Base-by-base conservation (phyloP, 2,797 vertebrate genomes). In the Sparus aurata region DNA sequence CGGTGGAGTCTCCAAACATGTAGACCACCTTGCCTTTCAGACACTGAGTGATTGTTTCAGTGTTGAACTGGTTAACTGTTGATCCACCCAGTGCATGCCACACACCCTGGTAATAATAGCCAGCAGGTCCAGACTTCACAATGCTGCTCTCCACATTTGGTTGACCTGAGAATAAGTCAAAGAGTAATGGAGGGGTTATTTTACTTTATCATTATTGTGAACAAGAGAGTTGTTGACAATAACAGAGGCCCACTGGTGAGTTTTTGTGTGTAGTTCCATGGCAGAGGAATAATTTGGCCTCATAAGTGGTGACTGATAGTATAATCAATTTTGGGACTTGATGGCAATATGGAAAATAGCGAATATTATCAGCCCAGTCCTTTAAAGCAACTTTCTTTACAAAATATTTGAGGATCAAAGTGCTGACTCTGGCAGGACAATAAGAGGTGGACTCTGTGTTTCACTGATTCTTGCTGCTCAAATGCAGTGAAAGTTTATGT, bases 1-100 rank as follows among this genome's bases (percentile, higher is more conserved):
- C 93, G 50, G 97, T 98, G 66, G 97, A 98, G 85, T 99, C 97
- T 87, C 97, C 97, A 79, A 96, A 97, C 80, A 98, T 91, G 90
- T 97, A 89, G 34, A 99, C 84, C 71, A 93, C 75, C 89, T 97
- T 99, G 63, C 95, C 96, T 78, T 92, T 92, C 80, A 99, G 95
- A 90, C 97, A 99, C 47, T 95, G 92, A 0, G 79, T 96, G 77
- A 97, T 34, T 34, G 34, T 80, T 64, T 94, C 92, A 47, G 93
- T 92, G 66, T 96, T 96, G 82, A 98, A 98, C 79, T 93, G 96
- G 16, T 60, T 95, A 77, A 96, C 92, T 82, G 85, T 88, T 10
- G 86, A 77, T 1, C 91, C 95, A 76, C 12, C 66, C 43, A 95
- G 88, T 55, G 96, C 85, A 71, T 63, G 91, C 98, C 97, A 99